phyloP scores from a whole-genome alignment of 2,797 vertebrate species.

The Protosalanx chinensis region DNA sequence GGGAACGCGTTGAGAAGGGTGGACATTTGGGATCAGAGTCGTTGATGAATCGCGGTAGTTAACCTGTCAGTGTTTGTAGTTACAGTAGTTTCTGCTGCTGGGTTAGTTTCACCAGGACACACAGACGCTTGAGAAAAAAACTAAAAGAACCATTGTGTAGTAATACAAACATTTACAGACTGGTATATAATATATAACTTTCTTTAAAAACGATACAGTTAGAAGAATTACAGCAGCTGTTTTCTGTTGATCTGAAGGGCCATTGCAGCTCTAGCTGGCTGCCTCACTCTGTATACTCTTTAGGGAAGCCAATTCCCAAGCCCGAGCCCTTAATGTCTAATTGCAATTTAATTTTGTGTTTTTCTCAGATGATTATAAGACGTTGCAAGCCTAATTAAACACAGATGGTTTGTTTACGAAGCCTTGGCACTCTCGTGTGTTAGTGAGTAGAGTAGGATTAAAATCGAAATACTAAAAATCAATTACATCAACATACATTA shows the following conservation, averaged over 20 bases:
- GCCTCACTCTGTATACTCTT: constrained; percentile 51
- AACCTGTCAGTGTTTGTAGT: neutral
- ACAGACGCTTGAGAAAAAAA: neutral
- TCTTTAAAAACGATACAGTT: constrained; percentile 19
- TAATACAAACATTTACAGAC: too few species aligned
- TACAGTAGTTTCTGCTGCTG: neutral
- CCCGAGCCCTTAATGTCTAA: constrained; percentile 62
- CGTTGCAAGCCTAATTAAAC: constrained; percentile 66
- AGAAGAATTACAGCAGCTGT: constrained; percentile 33
- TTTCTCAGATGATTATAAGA: constrained; percentile 58
- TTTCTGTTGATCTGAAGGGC: constrained; percentile 42
- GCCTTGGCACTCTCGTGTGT: constrained; percentile 19
- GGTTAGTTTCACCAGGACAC: neutral
- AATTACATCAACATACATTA: neutral
- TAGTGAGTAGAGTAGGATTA: neutral
- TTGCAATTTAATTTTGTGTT: constrained; percentile 69
- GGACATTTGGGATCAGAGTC: neutral
- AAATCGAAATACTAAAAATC: too few species aligned
- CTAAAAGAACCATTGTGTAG: too few species aligned
- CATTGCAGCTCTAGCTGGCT: constrained; percentile 35
- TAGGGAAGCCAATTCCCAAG: constrained; percentile 59
- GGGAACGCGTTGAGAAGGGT: neutral
- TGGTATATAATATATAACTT: too few species aligned
- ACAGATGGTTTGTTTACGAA: constrained; percentile 63
- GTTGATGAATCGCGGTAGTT: neutral